A percentile compares a stretch with the other conserved stretches of the same genome.
Conservation (phyloP, 2,797 vertebrate genomes). For the Notamacropus eugenii region DNA sequence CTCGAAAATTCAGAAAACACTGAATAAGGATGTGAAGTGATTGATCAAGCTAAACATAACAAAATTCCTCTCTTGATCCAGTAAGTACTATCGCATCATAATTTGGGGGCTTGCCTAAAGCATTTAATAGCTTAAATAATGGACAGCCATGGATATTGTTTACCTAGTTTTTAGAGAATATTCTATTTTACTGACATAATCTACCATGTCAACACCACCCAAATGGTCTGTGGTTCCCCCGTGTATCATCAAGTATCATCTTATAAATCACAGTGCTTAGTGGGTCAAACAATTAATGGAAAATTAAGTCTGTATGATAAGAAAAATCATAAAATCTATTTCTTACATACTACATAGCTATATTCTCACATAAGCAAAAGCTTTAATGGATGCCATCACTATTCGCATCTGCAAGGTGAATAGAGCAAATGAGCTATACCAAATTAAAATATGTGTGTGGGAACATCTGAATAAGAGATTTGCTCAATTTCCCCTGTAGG, state of each 20-base stretch:
- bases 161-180: neutral
- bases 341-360: neutral
- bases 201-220: neutral
- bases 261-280: neutral
- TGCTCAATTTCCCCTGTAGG: neutral
- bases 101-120: neutral
- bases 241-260: neutral
- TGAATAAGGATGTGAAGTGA: neutral
- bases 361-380: neutral
- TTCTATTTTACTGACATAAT: neutral
- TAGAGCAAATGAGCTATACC: neutral
- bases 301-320: neutral
- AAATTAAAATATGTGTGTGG: neutral
- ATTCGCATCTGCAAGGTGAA: neutral
- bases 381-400: neutral
- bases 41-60: neutral
- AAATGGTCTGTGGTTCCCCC: neutral
- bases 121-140: neutral
- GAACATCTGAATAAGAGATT: conserved; percentile 5
- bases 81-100: neutral
- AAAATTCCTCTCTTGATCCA: neutral
- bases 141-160: neutral
- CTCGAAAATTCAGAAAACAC: neutral
- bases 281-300: neutral
- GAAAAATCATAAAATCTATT: neutral